Percentiles rank a stretch among this genome's conserved stretches.
phyloP scores from a whole-genome alignment of 1,140 invertebrate species.

The Daktulosphaira vitifoliae region DNA sequence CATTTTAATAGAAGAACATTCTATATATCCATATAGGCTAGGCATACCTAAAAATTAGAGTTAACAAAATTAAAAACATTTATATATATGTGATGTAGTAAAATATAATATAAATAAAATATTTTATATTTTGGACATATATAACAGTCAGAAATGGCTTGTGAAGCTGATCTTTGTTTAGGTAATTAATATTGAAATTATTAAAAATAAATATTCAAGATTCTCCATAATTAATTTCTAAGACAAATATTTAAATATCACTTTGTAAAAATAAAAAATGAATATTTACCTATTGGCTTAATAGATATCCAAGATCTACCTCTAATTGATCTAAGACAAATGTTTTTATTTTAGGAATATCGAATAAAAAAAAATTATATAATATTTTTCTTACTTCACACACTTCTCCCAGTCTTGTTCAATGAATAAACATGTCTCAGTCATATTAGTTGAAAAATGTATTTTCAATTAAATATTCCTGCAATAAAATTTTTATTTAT shows the following conservation, averaged over 20 bases:
- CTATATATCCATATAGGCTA: slow-evolving; percentile 36
- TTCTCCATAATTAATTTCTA: too few relatives aligned
- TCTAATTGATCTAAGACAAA: slow-evolving; percentile 35
- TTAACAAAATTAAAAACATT: background rate
- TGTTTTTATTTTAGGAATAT: background rate
- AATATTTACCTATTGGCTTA: slow-evolving; percentile 37
- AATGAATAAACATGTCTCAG: slow-evolving; percentile 18
- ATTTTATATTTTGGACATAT: background rate
- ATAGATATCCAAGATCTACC: slow-evolving; percentile 36
- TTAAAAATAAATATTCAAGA: background rate
- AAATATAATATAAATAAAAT: background rate
- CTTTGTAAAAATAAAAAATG: background rate
- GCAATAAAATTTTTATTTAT: too few relatives aligned
- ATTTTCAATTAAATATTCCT: too few relatives aligned
- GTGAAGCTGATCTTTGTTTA: background rate
- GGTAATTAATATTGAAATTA: background rate
- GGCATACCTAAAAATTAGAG: slow-evolving; percentile 35
- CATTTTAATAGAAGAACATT: background rate
- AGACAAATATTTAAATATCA: too few relatives aligned
- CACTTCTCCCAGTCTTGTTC: slow-evolving; percentile 34
- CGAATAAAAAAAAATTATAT: background rate
- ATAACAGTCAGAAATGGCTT: background rate
- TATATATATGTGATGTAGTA: background rate
- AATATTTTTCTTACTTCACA: slow-evolving; percentile 11
- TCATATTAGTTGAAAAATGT: too few relatives aligned